phyloP scores from a whole-genome alignment of 1,140 invertebrate species.

The Drosophila erecta region DNA sequence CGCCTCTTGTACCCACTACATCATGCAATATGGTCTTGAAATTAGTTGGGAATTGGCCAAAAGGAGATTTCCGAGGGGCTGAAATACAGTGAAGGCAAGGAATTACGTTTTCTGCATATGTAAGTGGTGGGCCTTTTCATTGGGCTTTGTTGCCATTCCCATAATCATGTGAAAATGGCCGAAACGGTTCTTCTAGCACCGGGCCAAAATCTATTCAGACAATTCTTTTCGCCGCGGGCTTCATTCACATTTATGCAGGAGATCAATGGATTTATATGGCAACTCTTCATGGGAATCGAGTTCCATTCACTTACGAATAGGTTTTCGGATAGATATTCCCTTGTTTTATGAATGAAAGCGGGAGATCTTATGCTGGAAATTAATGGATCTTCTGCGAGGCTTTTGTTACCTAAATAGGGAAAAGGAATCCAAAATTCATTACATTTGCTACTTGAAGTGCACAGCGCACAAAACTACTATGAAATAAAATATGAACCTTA shows the following conservation, averaged over 20 bases:
- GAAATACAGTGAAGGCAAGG: background rate
- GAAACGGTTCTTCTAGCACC: conserved; percentile 52
- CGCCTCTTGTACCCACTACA: conserved; percentile 72
- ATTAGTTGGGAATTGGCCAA: conserved; percentile 58
- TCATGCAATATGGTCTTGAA: conserved; percentile 68
- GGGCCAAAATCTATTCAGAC: conserved; percentile 36
- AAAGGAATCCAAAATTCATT: background rate
- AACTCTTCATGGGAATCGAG: conserved; percentile 18
- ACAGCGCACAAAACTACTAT: no score
- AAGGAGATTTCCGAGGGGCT: background rate
- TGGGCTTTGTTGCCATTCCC: conserved; percentile 49
- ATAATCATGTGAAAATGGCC: conserved; percentile 77
- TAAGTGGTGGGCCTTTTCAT: conserved; percentile 52
- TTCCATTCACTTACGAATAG: conserved; percentile 31
- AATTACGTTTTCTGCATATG: conserved; percentile 38
- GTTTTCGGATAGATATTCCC: conserved; percentile 11
- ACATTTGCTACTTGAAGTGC: no score
- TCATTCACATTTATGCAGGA: conserved; percentile 39
- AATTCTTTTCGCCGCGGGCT: conserved; percentile 33
- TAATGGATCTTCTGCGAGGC: background rate
- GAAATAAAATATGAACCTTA: no score
- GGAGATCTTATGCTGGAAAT: background rate
- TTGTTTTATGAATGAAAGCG: conserved; percentile 20
- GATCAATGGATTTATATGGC: conserved; percentile 43
- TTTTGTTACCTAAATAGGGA: background rate